These are phyloP conservation scores for Tromatobia lineatoria DNA, from an alignment of 2,888 invertebrate genomes.

Conservation along the genomic window DNA sequence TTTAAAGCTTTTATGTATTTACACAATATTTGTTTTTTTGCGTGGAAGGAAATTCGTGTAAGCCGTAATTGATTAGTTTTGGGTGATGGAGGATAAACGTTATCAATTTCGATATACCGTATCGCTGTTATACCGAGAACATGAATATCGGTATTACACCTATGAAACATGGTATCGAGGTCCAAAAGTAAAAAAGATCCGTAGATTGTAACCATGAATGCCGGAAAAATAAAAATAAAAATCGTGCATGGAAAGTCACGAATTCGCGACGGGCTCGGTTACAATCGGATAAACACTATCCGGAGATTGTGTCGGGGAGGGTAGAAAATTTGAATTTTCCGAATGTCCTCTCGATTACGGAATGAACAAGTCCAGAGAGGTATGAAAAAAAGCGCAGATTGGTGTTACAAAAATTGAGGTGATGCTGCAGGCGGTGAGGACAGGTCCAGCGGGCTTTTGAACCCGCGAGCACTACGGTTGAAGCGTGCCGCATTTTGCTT, in stretches of 20 bases:
- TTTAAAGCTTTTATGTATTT: too few relatives aligned
- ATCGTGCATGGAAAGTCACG: neutral
- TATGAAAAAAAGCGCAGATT: slow-evolving; percentile 43
- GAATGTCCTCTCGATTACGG: slow-evolving; percentile 37
- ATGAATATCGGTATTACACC: neutral
- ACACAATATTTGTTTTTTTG: too few relatives aligned
- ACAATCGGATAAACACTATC: slow-evolving; percentile 33
- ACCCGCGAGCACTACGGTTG: slow-evolving; percentile 14
- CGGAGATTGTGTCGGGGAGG: slow-evolving; percentile 5
- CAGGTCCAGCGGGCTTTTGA: slow-evolving; percentile 34
- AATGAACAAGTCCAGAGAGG: neutral
- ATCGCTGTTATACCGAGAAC: neutral
- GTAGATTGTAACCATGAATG: neutral
- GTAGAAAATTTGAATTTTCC: slow-evolving; percentile 50
- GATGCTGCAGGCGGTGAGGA: slow-evolving; percentile 39
- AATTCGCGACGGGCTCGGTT: slow-evolving; percentile 18
- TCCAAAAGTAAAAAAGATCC: neutral
- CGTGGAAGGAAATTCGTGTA: neutral
- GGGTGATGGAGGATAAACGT: neutral
- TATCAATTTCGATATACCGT: neutral
- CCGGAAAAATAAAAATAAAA: neutral
- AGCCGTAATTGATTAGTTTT: neutral
- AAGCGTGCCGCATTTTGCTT: slow-evolving; percentile 34
- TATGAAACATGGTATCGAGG: neutral
- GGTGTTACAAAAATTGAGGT: slow-evolving; percentile 43